A percentile compares a stretch with the other conserved stretches of the same genome.
Evolutionary conservation across 2,888 invertebrate genomes (phyloP).

Genomic region (Apodemia zela): DNA sequence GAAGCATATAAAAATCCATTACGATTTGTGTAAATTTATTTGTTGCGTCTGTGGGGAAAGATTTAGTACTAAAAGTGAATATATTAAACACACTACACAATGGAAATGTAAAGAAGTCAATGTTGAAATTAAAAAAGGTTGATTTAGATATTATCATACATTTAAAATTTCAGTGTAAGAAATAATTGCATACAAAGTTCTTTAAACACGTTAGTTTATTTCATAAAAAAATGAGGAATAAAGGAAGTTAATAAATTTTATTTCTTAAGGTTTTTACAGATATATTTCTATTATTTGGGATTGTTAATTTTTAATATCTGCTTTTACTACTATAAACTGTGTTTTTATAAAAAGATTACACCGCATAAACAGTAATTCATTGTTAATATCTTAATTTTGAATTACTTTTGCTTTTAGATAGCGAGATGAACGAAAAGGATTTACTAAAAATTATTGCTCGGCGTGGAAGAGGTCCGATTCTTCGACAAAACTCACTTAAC

Average conservation of each 20-base stretch:
- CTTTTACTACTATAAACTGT: too few species aligned
- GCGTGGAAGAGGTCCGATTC: constrained; percentile 49
- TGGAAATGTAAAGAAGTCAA: too few species aligned
- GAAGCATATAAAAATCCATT: constrained; percentile 64
- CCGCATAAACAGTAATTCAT: not conserved
- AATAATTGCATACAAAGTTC: too few species aligned
- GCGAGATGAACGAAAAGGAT: constrained; percentile 29
- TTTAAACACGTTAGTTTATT: too few species aligned
- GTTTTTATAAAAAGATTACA: too few species aligned
- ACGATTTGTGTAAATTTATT: constrained; percentile 32
- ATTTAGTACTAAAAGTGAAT: constrained; percentile 38
- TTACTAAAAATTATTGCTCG: constrained; percentile 47
- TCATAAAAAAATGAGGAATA: too few species aligned
- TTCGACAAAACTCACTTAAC: constrained; percentile 72
- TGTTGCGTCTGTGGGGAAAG: constrained; percentile 40
- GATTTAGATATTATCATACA: too few species aligned
- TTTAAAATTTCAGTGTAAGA: not conserved
- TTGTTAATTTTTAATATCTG: too few species aligned
- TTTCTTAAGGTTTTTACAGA: too few species aligned
- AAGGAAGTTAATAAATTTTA: too few species aligned
- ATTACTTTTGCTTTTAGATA: constrained; percentile 16
- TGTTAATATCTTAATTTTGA: not conserved
- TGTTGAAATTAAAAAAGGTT: too few species aligned
- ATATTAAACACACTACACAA: constrained; percentile 7
- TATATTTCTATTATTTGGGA: too few species aligned